Base-by-base conservation (phyloP, 2,797 vertebrate genomes). In the Semaprochilodus insignis region DNA sequence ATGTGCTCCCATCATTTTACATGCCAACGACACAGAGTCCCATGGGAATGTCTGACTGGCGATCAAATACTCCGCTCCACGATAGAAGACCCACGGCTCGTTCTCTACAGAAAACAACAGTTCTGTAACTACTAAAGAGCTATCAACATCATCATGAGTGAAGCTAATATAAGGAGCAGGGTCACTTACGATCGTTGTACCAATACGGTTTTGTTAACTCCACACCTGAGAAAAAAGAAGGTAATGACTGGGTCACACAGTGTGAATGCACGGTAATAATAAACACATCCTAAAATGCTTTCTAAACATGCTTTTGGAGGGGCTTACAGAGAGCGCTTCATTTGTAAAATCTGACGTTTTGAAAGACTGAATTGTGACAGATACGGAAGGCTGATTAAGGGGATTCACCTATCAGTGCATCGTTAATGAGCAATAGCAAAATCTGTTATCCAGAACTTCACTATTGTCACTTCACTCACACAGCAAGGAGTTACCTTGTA, bases 81-180 rank as follows among this genome's bases (percentile, higher is more conserved):
- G 95, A 88, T 94, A 95, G 88, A 97, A 99, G 59, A 96, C 91
- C 97, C 97, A 98, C 0, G 96, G 94, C 19, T 94, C 93, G 14
- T 89, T 91, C 89, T 95, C 95, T 96, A 89, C 51, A 57, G 51
- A 59, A 10, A 62, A 16, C 0, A 25, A 51, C 40, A 75, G 25
- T 6, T 21, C 25, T 31, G 65, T 36, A 71, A 55, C 27, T 65
- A 52, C 34, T 27, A 66, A 59, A 31, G 57, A 7, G 54, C 34
- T 27, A 23, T 31, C 57, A 52, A 19, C 57, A 52, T 7, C 44
- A 54, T 52, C 17, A 63, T 63, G 15, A 80, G 19, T 25, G 10
- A 62, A 51, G 19, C 11, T 51, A 34, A 34, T 52, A 19, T 74
- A 52, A 72, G 0, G 6, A 2, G 52, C 15, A 60, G 6, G 70